Evolutionary conservation across 2,888 invertebrate genomes (phyloP).

Genomic region (Cryptocephalus primarius): DNA sequence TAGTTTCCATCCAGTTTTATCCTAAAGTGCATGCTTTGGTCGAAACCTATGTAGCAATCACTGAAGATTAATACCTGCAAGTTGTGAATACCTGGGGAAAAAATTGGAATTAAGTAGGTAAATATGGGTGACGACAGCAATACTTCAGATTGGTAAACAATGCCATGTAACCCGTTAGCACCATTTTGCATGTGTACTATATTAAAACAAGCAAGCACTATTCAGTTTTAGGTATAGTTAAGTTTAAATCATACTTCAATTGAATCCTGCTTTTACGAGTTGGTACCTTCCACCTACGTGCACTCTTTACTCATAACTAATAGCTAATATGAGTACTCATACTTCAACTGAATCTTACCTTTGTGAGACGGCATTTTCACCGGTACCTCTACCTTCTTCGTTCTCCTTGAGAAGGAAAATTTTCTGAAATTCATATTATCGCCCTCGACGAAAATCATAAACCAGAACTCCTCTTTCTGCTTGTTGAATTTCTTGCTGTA

Average conservation of each 20-base stretch:
- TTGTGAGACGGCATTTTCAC: constrained; percentile 49
- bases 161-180: too few relatives aligned
- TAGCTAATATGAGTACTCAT: too few relatives aligned
- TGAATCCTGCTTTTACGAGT: too few relatives aligned
- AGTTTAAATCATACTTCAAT: too few relatives aligned
- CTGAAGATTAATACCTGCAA: constrained; percentile 80
- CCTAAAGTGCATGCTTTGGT: constrained; percentile 61
- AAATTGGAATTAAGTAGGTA: constrained; percentile 1
- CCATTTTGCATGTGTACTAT: too few relatives aligned
- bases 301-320: too few relatives aligned
- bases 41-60: constrained; percentile 86
- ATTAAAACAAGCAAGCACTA: too few relatives aligned
- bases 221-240: too few relatives aligned
- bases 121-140: too few relatives aligned
- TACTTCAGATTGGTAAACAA: not conserved
- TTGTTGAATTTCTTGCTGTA: constrained; percentile 86
- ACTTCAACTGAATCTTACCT: constrained; percentile 31
- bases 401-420: constrained; percentile 51
- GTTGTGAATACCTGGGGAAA: constrained; percentile 54
- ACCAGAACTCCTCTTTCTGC: constrained; percentile 94
- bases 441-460: constrained; percentile 68
- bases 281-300: too few relatives aligned
- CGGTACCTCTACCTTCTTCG: constrained; percentile 37
- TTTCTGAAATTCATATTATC: constrained; percentile 67
- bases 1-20: constrained; percentile 8